Evolutionary conservation across 2,888 invertebrate genomes (phyloP), one percentile per base, ranked within the genome.

Genomic region (Scaptomyza tumidula): DNA sequence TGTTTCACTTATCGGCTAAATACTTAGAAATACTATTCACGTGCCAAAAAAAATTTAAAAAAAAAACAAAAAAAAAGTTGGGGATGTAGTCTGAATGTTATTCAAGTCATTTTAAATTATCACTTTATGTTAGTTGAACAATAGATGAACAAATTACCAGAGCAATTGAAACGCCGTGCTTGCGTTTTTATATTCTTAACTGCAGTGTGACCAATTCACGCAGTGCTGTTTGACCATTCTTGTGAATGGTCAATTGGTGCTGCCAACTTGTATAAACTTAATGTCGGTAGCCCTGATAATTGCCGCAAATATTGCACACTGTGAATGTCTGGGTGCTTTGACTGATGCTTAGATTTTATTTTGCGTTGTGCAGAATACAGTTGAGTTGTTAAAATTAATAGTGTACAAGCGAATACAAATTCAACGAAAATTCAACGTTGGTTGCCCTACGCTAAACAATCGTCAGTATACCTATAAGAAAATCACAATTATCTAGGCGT

Each of bases 11-110:
- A 68, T 59, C 59, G 44, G 71, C 68, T 82, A 72, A 49, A 72
- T 54, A 60, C 71, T 86, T 88, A 82, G 13, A 67, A 64, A 80
- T 69, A 88, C 46, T 72, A 63, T 75, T 83, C 87, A 84, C 83
- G 85, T 84, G 84, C 77, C 45, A 82, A 83, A 88, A 83, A 83
- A 82, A 87, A 66, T 7, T 13, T 3, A 53, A 45, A 41, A 71
- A 65, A 85, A 85, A 70, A 86, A 83, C 76, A 2, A 35, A 80
- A 71, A 58, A 63, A 71, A 58, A 77, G n/a, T 55, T 52, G 7
- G 52, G 58, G 60, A 61, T 68, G 29, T 54, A 56, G 52, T 62
- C 66, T 58, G 48, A 52, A 53, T 48, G 63, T 74, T 75, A 75
- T 81, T 82, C 68, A 82, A 82, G 72, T 75, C 88, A 82, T 82